Conservation (phyloP, 2,113 vertebrate genomes). For the Clinocottus analis region DNA sequence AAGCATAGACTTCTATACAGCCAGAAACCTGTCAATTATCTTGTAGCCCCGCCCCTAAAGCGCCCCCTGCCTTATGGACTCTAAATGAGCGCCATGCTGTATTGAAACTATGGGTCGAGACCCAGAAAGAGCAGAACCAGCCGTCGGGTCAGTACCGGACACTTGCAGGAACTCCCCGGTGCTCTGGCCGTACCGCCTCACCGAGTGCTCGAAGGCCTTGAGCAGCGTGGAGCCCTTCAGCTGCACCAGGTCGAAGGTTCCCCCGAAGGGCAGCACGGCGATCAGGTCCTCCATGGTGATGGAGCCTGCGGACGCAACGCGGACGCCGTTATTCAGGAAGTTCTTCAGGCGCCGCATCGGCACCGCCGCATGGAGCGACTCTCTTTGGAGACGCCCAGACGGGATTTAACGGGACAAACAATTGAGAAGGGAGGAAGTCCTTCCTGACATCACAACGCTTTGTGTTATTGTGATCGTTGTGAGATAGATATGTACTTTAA, state of each 20-base stretch:
- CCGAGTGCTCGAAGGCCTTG: conserved; percentile 90
- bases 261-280: conserved; percentile 91
- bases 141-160: conserved; percentile 73
- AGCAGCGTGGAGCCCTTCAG: conserved; percentile 90
- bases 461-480: no score
- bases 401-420: no score
- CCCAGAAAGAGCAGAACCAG: no score
- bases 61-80: no score
- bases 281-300: conserved; percentile 92
- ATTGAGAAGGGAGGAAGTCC: no score
- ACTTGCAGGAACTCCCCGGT: conserved; percentile 94
- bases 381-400: background rate
- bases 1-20: no score
- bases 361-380: background rate
- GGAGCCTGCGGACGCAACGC: conserved; percentile 79
- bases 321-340: background rate
- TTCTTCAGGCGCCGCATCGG: background rate
- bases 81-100: no score
- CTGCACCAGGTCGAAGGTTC: conserved; percentile 89
- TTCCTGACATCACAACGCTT: no score
- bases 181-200: conserved; percentile 84
- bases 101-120: no score
- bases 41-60: no score
- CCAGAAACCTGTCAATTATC: no score
- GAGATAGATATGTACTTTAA: no score